Conservation (phyloP, 2,888 invertebrate species). For the Microctonus aethiopoides region DNA sequence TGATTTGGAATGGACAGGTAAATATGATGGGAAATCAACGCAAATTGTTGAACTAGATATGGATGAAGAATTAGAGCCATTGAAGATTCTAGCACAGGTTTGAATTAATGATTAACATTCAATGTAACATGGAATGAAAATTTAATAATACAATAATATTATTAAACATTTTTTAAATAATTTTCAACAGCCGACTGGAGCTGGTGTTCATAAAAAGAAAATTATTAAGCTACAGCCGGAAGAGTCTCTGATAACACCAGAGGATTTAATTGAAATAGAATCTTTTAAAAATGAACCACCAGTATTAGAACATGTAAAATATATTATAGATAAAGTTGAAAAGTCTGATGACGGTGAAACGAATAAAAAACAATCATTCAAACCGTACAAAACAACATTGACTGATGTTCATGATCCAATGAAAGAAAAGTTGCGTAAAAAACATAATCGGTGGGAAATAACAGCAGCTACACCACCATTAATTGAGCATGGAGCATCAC, state of each 20-base stretch:
- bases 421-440: conserved; percentile 69
- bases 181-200: conserved; percentile 60
- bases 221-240: conserved; percentile 67
- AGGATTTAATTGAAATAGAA: conserved; percentile 69
- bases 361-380: conserved; percentile 66
- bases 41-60: conserved; percentile 71
- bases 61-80: conserved; percentile 71
- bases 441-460: conserved; percentile 72
- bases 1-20: conserved; percentile 73
- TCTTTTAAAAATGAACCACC: conserved; percentile 46
- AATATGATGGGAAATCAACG: conserved; percentile 59
- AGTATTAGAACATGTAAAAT: conserved; percentile 68
- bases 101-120: background rate
- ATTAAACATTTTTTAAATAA: conserved; percentile 2
- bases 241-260: conserved; percentile 69
- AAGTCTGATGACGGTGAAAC: conserved; percentile 46
- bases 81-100: conserved; percentile 72
- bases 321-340: conserved; percentile 70
- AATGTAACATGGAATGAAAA: background rate
- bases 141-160: background rate
- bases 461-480: conserved; percentile 75
- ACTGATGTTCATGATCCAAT: conserved; percentile 70
- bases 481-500: conserved; percentile 70
- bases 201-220: conserved; percentile 68
- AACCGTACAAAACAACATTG: conserved; percentile 72